A percentile compares a stretch with the other conserved stretches of the same genome.
Conservation (phyloP, 2,113 vertebrate genomes). For the Pangasianodon gigas region DNA sequence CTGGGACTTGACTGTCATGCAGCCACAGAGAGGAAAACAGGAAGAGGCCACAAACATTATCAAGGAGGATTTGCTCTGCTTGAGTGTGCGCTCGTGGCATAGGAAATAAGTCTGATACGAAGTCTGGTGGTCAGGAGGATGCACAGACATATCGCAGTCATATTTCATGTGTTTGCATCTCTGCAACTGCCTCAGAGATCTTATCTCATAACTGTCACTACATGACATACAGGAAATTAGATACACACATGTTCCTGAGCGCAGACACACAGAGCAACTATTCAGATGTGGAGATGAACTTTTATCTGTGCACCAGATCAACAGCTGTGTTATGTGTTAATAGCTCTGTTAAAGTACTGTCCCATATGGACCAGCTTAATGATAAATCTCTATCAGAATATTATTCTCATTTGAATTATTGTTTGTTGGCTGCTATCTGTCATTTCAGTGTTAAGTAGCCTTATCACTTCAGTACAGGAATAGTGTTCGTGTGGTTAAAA, state of each 20-base stretch:
- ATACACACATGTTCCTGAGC: slow-evolving; percentile 1
- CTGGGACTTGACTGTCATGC: background rate
- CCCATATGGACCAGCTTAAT: background rate
- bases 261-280: slow-evolving; percentile 29
- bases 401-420: background rate
- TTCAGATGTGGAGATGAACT: slow-evolving; percentile 5
- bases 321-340: background rate
- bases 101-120: slow-evolving; percentile 45
- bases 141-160: slow-evolving; percentile 33
- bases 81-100: background rate
- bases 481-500: background rate
- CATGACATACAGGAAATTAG: slow-evolving; percentile 43
- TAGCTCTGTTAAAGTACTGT: background rate
- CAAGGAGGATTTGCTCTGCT: slow-evolving; percentile 17
- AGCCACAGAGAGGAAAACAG: slow-evolving; percentile 10
- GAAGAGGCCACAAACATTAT: slow-evolving; percentile 42
- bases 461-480: background rate
- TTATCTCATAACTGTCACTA: slow-evolving; percentile 51
- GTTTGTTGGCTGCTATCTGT: background rate
- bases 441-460: background rate
- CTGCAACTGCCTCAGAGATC: slow-evolving; percentile 53
- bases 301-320: slow-evolving; percentile 24
- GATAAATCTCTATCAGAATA: background rate
- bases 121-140: slow-evolving; percentile 45
- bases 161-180: slow-evolving; percentile 51